Conservation (phyloP, 2,797 vertebrate species). For the Rhinichthys osculus region DNA sequence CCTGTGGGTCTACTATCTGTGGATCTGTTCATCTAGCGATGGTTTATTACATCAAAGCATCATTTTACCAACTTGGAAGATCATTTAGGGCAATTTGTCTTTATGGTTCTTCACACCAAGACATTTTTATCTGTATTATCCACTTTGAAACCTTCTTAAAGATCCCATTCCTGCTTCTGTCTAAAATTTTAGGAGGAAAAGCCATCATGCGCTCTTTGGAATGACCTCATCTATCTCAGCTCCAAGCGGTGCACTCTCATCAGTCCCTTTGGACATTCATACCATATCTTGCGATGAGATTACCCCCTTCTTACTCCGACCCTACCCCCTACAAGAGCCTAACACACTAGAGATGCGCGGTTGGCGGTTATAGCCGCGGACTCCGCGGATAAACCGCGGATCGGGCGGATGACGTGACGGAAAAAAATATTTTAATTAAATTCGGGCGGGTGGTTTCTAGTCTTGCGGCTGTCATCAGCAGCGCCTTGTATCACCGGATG, state of each 20-base stretch:
- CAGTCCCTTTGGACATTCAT: slow-evolving; percentile 25
- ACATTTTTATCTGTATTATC: slow-evolving; percentile 13
- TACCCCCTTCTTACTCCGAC: background rate
- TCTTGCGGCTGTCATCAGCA: no score
- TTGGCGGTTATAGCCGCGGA: no score
- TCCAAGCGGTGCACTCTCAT: slow-evolving; percentile 1
- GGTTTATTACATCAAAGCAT: slow-evolving; percentile 23
- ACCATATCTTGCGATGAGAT: slow-evolving; percentile 25
- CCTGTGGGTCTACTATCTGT: background rate
- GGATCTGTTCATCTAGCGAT: background rate
- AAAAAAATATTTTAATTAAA: no score
- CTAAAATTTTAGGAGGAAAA: background rate
- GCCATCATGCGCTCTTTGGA: slow-evolving; percentile 24
- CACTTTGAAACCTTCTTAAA: slow-evolving; percentile 26
- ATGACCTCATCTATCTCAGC: slow-evolving; percentile 28
- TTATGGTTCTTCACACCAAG: slow-evolving; percentile 35
- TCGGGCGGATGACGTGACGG: no score
- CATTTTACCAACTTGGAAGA: slow-evolving; percentile 15
- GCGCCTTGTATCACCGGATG: no score
- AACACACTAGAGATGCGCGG: no score
- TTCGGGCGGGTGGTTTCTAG: no score
- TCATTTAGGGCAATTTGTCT: slow-evolving; percentile 13
- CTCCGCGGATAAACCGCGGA: no score
- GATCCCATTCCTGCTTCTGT: slow-evolving; percentile 15
- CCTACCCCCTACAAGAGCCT: background rate